Evolutionary conservation across 2,888 invertebrate species (phyloP).

Genomic region (Ormia ochracea): DNA sequence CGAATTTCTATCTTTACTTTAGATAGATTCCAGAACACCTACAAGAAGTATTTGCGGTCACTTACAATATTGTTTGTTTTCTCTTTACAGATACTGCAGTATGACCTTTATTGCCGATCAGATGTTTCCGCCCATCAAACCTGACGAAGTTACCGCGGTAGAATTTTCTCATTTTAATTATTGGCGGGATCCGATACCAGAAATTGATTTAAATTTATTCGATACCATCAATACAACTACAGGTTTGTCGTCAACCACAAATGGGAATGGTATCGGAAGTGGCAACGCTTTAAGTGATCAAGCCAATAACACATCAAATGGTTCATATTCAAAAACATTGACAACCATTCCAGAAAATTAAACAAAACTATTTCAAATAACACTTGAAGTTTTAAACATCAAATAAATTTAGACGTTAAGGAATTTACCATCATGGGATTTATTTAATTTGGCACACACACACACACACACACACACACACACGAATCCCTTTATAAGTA

Average conservation of each 20-base stretch:
- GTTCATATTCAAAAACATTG: slow-evolving; percentile 68
- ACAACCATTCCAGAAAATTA: slow-evolving; percentile 76
- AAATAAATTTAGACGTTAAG: background rate
- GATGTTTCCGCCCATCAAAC: slow-evolving; percentile 90
- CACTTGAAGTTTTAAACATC: background rate
- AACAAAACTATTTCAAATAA: slow-evolving; percentile 1
- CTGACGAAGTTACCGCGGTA: slow-evolving; percentile 79
- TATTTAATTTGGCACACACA: background rate
- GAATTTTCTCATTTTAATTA: slow-evolving; percentile 92
- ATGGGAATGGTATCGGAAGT: slow-evolving; percentile 32
- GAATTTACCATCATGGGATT: slow-evolving; percentile 40
- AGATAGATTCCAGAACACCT: no score
- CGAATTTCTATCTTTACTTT: no score
- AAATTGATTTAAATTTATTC: slow-evolving; percentile 75
- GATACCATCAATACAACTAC: slow-evolving; percentile 28
- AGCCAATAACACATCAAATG: slow-evolving; percentile 58
- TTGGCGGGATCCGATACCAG: slow-evolving; percentile 93
- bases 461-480: background rate
- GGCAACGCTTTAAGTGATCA: slow-evolving; percentile 43
- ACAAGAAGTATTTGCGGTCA: background rate
- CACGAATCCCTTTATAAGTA: no score
- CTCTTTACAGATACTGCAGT: slow-evolving; percentile 89
- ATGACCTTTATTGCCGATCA: slow-evolving; percentile 97
- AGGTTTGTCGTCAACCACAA: slow-evolving; percentile 31
- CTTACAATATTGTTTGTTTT: background rate